Evolutionary conservation across 2,888 invertebrate species (phyloP).

Genomic region (Phytoseiulus persimilis): DNA sequence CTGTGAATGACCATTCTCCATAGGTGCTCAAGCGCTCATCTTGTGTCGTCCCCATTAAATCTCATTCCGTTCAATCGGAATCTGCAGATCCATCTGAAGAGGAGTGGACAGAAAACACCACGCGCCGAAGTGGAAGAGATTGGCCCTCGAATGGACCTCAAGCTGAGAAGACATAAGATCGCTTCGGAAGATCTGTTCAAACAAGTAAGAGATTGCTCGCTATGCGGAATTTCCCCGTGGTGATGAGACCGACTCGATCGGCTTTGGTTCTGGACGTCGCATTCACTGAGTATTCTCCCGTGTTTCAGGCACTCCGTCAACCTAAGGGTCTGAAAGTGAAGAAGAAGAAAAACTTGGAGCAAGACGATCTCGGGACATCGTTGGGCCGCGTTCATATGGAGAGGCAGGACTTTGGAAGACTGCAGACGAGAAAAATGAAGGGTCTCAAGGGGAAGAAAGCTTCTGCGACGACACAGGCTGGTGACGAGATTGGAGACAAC

Average conservation of each 20-base stretch:
- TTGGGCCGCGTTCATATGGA: slow-evolving; percentile 87
- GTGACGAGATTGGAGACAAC: neutral
- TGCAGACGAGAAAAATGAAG: slow-evolving; percentile 86
- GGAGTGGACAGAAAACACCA: slow-evolving; percentile 78
- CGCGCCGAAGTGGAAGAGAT: slow-evolving; percentile 85
- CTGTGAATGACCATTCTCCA: too few species aligned
- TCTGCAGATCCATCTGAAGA: slow-evolving; percentile 59
- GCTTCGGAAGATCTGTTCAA: slow-evolving; percentile 82
- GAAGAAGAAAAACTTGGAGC: slow-evolving; percentile 81
- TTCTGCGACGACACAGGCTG: neutral
- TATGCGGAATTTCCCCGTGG: neutral
- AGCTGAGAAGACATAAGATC: slow-evolving; percentile 71
- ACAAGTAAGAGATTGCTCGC: slow-evolving; percentile 57
- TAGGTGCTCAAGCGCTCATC: too few species aligned
- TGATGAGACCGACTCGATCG: too few species aligned
- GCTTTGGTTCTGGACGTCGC: too few species aligned
- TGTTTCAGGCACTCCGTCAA: slow-evolving; percentile 54
- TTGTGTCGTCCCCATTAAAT: too few species aligned
- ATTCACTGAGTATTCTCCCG: neutral
- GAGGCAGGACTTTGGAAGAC: slow-evolving; percentile 69
- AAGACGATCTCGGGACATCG: slow-evolving; percentile 76
- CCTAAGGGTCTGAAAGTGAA: slow-evolving; percentile 68
- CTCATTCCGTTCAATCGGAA: neutral
- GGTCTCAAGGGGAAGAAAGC: slow-evolving; percentile 61
- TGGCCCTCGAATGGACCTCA: slow-evolving; percentile 82